These are phyloP conservation scores for Melanerpes formicivorus DNA, from an alignment of 2,113 vertebrate species.

Conservation along the genomic window DNA sequence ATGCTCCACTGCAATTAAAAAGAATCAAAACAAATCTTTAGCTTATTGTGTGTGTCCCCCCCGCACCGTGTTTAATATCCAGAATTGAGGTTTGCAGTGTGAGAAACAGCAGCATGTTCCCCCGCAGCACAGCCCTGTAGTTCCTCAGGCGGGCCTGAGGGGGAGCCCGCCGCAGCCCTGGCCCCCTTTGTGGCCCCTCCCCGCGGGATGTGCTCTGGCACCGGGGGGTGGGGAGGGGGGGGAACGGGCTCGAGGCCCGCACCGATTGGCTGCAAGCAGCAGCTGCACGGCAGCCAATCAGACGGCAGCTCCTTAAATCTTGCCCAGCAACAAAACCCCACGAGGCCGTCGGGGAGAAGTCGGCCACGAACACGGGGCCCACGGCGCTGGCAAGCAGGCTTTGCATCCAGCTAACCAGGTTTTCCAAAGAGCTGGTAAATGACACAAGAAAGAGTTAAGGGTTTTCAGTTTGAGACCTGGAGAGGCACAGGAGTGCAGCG, in stretches of 20 bases:
- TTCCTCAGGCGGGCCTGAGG: conserved; percentile 45
- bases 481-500: background rate
- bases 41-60: background rate
- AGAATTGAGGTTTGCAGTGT: background rate
- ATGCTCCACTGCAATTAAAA: background rate
- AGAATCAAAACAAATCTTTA: background rate
- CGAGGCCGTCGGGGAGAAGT: conserved; percentile 9
- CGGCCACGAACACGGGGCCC: background rate
- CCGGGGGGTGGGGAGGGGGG: background rate
- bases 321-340: conserved; percentile 70
- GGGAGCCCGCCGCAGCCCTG: conserved; percentile 48
- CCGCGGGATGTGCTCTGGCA: background rate
- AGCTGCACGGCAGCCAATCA: conserved; percentile 55
- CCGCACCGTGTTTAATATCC: background rate
- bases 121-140: conserved; percentile 32
- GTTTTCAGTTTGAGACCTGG: background rate
- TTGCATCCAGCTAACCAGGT: background rate
- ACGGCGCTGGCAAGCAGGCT: background rate
- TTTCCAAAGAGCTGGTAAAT: background rate
- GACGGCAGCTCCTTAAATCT: background rate
- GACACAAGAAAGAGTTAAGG: fast-evolving
- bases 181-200: conserved; percentile 16
- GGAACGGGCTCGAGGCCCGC: background rate
- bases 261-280: conserved; percentile 55
- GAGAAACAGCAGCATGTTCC: background rate